Base-by-base conservation (phyloP, 2,888 invertebrate species). In the Cremastinae sp. region DNA sequence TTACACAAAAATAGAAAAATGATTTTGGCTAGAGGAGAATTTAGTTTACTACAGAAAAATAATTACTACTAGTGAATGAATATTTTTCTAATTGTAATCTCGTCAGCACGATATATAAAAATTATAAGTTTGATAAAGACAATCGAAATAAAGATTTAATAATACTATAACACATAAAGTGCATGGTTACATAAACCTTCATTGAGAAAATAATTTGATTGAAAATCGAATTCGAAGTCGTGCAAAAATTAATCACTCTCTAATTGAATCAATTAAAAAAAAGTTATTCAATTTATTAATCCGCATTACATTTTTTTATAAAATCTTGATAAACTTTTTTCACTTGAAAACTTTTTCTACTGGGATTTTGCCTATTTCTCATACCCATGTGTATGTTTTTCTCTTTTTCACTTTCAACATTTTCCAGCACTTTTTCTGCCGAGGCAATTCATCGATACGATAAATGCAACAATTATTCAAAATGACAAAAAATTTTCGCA, bases 1-100 rank as follows among this genome's bases (percentile, higher is more conserved):
- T 39, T 37, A 47, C 20, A 18, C 41, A 28, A 55, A 47, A 51
- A 5, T 56, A 18, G 41, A 59, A 72, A 39, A 41, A 58, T 65
- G 18, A 51, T 35, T 16, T 61, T 66, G 37, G 16, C 51, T 72
- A 65, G 71, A 49, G 5, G 14, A 45, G 28, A 47, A 39, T 20
- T 49, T 51, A 47, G 61, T 28, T 66, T 39, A 39, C 28, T 59
- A 73, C 59, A 55, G 9, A 22, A 53, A n/a, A 39, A 8, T 53
- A 1, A 45, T 28, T 35, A 2, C 47, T 73, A 53, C 47, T 73
- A 53, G 65, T 43, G 66, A 66, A 73, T 73, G 66, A 47, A 45
- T 16, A 49, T 53, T 22, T 37, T 45, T 14, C 37, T 37, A 53
- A 8, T 45, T 37, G 43, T 51, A 18, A 28, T 59, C 14, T 39